Base-by-base conservation (phyloP, 2,888 invertebrate species). In the Callinectes sapidus region DNA sequence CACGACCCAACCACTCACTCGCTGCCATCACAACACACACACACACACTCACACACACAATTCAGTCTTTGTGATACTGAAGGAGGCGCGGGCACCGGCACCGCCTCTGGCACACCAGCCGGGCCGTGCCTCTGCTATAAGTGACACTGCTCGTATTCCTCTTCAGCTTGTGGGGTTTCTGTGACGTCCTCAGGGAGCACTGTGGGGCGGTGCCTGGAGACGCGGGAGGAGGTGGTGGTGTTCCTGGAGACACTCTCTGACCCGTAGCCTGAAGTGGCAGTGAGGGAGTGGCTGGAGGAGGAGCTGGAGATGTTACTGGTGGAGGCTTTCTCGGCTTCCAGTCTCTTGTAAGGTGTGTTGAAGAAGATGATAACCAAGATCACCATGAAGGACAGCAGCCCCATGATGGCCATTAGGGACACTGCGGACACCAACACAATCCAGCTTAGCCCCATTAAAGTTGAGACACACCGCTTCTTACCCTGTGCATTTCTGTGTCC, bases 311-410 rank as follows among this genome's bases (percentile, higher is more conserved):
- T 18, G 86, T 48, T 87, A 13, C 28, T 48, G 42, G 48, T 55
- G 48, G 87, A 35, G 6, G 61, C 81, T 14, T 71, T 61, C 16
- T 94, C 93, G 18, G 93, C 94, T 23, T 92, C 93, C 42, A 91
- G 91, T 66, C 94, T 93, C 90, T 94, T 94, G 90, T 94, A 94
- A 2, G 89, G 87, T n/a, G 93, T 91, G 23, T 93, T 66, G 55
- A 93, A 90, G 91, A 94, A 94, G 77, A 92, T 16, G 90, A 94
- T 92, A 35, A 92, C 81, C 32, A 93, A 23, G 66, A 66, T 39
- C 42, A 93, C 92, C 39, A 90, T 42, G 23, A 90, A 28, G 1
- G 91, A 39, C 89, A 93, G 85, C 14, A 92, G 66, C 8, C 77
- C 28, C 94, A 94, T 94, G 18, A 94, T 48, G 32, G 81, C 48